phyloP scores from a whole-genome alignment of 2,888 invertebrate species.

The Strigamia maritima region DNA sequence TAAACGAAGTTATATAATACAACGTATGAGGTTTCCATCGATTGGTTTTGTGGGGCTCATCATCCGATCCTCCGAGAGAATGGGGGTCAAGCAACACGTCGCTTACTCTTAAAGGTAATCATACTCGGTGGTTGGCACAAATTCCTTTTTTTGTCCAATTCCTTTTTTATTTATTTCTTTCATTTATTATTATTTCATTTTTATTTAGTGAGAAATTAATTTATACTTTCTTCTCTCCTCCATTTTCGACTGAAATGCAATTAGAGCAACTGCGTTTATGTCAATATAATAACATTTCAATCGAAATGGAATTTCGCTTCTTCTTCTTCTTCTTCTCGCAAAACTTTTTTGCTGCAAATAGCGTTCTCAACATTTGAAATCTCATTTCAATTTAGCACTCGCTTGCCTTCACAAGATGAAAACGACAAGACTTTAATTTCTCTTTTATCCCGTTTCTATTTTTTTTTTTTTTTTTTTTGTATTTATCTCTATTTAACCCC shows the following conservation, averaged over 20 bases:
- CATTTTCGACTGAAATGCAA: neutral
- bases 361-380: neutral
- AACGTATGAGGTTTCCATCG: neutral
- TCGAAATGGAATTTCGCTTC: constrained; percentile 24
- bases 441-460: neutral
- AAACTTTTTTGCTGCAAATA: neutral
- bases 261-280: constrained; percentile 11
- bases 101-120: neutral
- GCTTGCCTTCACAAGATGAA: neutral
- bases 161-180: neutral
- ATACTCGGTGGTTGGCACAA: neutral
- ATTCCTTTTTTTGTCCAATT: neutral
- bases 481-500: neutral
- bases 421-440: neutral
- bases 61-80: neutral
- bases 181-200: neutral
- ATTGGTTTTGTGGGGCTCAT: neutral
- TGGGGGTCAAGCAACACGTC: constrained; percentile 7
- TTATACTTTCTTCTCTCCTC: neutral
- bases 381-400: constrained; percentile 16
- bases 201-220: neutral
- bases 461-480: neutral
- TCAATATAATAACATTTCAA: constrained; percentile 32
- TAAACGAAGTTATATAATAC: neutral
- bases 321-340: neutral